These are phyloP conservation scores for Phytoseiulus persimilis DNA, from an alignment of 2,888 invertebrate species.

Conservation along the genomic window DNA sequence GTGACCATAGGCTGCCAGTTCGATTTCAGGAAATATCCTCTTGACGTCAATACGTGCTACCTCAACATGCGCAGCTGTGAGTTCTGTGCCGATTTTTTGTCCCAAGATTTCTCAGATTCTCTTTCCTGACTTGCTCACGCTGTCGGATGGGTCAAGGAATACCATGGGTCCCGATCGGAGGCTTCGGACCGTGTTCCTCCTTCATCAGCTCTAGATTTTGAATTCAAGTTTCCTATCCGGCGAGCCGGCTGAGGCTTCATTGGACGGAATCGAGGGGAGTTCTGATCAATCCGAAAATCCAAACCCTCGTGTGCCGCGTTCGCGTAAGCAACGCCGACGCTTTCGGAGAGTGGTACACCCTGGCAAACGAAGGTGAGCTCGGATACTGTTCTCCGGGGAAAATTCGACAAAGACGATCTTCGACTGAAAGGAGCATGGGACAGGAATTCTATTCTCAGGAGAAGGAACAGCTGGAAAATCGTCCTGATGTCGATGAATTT, in stretches of 20 bases:
- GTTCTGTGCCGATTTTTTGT: not conserved
- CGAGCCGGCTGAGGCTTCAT: not conserved
- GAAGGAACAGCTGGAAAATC: no score
- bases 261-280: not conserved
- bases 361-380: not conserved
- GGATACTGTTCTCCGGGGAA: not conserved
- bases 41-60: not conserved
- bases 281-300: not conserved
- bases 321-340: not conserved
- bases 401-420: no score
- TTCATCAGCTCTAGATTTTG: not conserved
- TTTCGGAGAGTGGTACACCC: not conserved
- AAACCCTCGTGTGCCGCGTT: not conserved
- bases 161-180: not conserved
- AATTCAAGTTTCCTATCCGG: conserved; percentile 7
- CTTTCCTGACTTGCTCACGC: no score
- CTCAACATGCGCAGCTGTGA: conserved; percentile 25
- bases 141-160: no score
- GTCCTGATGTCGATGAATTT: no score
- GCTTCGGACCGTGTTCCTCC: not conserved
- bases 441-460: no score
- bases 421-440: no score
- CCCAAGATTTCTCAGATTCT: no score
- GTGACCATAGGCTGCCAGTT: conserved; percentile 14
- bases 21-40: conserved; percentile 9